A percentile compares a stretch with the other conserved stretches of the same genome.
These are phyloP conservation scores for Eupithecia inturbata DNA, from an alignment of 2,888 invertebrate species.

Conservation along the genomic window DNA sequence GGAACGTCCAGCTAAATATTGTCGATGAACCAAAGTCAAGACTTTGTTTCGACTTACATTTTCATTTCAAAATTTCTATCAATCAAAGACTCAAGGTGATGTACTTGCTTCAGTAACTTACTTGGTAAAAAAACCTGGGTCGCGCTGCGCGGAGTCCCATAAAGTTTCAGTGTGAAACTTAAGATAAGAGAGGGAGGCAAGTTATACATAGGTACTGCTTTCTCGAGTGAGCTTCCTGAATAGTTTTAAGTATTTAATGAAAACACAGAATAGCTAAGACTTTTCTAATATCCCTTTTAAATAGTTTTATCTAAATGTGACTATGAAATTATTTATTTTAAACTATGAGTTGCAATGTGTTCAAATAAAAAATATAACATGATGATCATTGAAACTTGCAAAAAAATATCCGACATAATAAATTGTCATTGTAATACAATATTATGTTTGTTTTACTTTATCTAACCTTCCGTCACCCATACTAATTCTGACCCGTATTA, in stretches of 20 bases:
- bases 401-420: constrained; percentile 54
- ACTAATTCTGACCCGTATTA: too few relatives aligned
- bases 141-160: background rate
- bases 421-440: constrained; percentile 52
- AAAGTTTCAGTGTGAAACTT: background rate
- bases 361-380: constrained; percentile 43
- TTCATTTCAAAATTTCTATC: background rate
- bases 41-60: background rate
- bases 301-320: background rate
- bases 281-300: background rate
- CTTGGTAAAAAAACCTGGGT: background rate
- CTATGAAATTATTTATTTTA: background rate
- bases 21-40: background rate
- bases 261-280: background rate
- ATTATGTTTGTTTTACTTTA: constrained; percentile 27
- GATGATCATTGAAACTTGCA: constrained; percentile 45
- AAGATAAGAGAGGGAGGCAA: background rate
- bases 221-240: background rate
- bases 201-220: background rate
- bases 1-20: background rate
- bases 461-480: background rate
- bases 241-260: background rate
- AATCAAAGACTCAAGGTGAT: constrained; percentile 1
- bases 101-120: background rate
- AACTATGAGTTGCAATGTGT: background rate